Evolutionary conservation across 1,140 invertebrate species (phyloP), one percentile per base, ranked within the genome.

Genomic region (Bursaphelenchus mucronatus): DNA sequence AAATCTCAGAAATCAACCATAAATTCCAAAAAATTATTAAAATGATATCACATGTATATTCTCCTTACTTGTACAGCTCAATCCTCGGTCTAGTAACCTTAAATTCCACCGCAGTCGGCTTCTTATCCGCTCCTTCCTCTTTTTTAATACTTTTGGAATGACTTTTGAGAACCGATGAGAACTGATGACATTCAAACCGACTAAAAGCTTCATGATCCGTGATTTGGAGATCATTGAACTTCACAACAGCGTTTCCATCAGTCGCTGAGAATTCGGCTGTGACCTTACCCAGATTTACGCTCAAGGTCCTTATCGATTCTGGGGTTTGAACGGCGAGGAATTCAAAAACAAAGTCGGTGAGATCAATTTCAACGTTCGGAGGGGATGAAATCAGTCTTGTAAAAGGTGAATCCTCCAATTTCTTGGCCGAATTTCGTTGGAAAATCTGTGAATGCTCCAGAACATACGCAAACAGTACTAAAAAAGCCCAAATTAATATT

Each of bases 391-490:
- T 13, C 9, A 46, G 44, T 19, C 61, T 49, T 17, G 47, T 64
- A 10, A 64, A n/a, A 3, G 17, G 1, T 39, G 57, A 59, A 40
- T 11, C 11, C 11, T 3, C 11, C 40, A 9, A 59, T 21, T 21
- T 21, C 19, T 15, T 44, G 13, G 53, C n/a, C n/a, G 53, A 55
- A 11, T 7, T n/a, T 3, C 11, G 11, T 17, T n/a, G 57, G 40
- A 11, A 17, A 11, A 46, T 46, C 17, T 19, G 39, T 62, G 63
- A 19, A 30, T 61, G 63, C 41, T n/a, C 13, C 1, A 59, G 57
- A 8, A 70, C 10, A 43, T 70, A 70, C n/a, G 66, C 68, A 45
- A 70, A 55, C 8, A 70, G 19, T 39, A 43, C 68, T 70, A 47
- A 40, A 70, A 51, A 8, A 4, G 30, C 30, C 1, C 1, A 30